phyloP scores from a whole-genome alignment of 2,797 vertebrate genomes.

The Manis pentadactyla region DNA sequence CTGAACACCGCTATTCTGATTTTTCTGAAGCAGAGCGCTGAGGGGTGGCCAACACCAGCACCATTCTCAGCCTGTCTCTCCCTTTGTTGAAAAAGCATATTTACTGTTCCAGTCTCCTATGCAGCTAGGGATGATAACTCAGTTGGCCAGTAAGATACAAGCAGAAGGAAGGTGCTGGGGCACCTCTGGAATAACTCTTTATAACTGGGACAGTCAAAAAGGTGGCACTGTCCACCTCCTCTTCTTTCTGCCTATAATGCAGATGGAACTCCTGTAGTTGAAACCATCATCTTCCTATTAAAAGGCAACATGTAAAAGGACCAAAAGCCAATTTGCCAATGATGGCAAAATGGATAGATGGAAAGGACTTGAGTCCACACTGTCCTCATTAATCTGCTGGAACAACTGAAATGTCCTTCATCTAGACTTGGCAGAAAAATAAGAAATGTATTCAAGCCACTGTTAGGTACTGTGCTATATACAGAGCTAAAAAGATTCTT shows the following conservation, averaged over 20 bases:
- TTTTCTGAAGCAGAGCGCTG: neutral
- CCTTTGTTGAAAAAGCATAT: neutral
- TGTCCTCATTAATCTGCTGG: neutral
- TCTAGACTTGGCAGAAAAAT: neutral
- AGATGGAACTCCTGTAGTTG: neutral
- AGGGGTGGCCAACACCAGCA: too few species aligned
- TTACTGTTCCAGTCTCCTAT: neutral
- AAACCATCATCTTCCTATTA: neutral
- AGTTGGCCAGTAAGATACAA: neutral
- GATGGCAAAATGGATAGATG: neutral
- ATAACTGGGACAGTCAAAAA: neutral
- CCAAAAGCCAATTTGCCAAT: neutral
- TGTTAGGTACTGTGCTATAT: neutral
- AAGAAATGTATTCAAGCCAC: neutral
- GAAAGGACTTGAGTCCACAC: neutral
- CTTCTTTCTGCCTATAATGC: neutral
- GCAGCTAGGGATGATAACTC: neutral
- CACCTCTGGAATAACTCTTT: neutral
- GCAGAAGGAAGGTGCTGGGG: neutral
- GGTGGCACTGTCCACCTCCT: neutral
- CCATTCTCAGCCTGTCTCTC: neutral
- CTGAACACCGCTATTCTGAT: rapidly evolving
- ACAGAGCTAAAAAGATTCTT: neutral
- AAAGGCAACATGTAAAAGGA: neutral
- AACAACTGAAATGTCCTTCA: neutral